These are phyloP conservation scores for Drosophila kohkoa DNA, from an alignment of 1,140 invertebrate species.

Conservation along the genomic window DNA sequence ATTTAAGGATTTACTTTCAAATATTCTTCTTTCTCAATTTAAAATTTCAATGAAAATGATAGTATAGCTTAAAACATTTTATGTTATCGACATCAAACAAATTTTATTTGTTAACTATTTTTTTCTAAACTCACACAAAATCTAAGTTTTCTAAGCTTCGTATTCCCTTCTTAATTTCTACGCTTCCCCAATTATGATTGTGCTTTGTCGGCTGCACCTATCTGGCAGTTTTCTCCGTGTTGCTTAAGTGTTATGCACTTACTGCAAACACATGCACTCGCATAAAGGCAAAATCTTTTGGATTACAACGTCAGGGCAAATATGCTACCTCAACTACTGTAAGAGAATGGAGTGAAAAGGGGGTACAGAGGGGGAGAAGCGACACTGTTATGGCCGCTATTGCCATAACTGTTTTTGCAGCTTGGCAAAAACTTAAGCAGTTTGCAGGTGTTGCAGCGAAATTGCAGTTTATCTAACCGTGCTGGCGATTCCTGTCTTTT, in stretches of 20 bases:
- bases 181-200: background rate
- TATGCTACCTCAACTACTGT: constrained; percentile 41
- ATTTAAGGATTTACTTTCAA: too few relatives aligned
- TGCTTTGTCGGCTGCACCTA: constrained; percentile 51
- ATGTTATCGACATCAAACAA: too few relatives aligned
- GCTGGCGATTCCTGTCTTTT: constrained; percentile 44
- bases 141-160: background rate
- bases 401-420: constrained; percentile 65
- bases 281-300: constrained; percentile 75
- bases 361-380: background rate
- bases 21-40: too few relatives aligned
- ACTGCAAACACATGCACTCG: constrained; percentile 52
- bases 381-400: constrained; percentile 52
- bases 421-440: constrained; percentile 72
- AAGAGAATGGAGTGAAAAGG: constrained; percentile 1
- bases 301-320: constrained; percentile 69
- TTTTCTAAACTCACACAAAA: background rate
- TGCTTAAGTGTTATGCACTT: constrained; percentile 80
- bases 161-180: background rate
- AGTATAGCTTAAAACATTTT: background rate
- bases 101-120: too few relatives aligned
- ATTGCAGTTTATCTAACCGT: constrained; percentile 78
- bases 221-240: constrained; percentile 57
- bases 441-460: constrained; percentile 78
- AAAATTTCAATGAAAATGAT: too few relatives aligned